Conservation (phyloP, 1,140 invertebrate species). For the Calycopis cecrops region DNA sequence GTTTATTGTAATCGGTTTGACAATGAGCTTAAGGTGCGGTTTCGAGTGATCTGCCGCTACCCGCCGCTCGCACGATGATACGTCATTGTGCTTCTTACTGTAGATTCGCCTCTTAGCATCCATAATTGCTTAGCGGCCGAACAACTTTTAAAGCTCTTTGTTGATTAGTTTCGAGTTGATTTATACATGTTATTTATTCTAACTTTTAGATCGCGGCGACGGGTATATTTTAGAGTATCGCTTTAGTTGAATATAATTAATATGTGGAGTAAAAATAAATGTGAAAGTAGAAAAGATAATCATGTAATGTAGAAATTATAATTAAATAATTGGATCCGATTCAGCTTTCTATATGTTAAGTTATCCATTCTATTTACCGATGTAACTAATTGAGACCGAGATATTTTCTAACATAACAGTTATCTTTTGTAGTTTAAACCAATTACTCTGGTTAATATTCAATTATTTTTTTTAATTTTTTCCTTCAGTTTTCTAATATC, state of each 20-base stretch:
- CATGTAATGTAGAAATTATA: too few species aligned
- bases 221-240: too few species aligned
- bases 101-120: constrained; percentile 69
- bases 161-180: constrained; percentile 55
- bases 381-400: too few species aligned
- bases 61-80: constrained; percentile 62
- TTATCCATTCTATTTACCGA: too few species aligned
- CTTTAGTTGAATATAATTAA: too few species aligned
- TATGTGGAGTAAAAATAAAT: too few species aligned
- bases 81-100: constrained; percentile 68
- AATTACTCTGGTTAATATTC: too few species aligned
- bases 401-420: too few species aligned
- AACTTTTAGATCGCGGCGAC: constrained; percentile 4
- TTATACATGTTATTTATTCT: constrained; percentile 30
- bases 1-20: constrained; percentile 75
- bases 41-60: constrained; percentile 67
- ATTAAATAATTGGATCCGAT: too few species aligned
- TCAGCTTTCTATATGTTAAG: too few species aligned
- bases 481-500: constrained; percentile 8
- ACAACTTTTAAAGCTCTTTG: constrained; percentile 61
- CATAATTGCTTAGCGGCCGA: constrained; percentile 65
- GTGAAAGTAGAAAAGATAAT: too few species aligned
- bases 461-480: neutral
- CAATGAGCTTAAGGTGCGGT: constrained; percentile 75
- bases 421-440: too few species aligned